phyloP scores from a whole-genome alignment of 2,797 vertebrate genomes.

The Ambastaia sidthimunki region DNA sequence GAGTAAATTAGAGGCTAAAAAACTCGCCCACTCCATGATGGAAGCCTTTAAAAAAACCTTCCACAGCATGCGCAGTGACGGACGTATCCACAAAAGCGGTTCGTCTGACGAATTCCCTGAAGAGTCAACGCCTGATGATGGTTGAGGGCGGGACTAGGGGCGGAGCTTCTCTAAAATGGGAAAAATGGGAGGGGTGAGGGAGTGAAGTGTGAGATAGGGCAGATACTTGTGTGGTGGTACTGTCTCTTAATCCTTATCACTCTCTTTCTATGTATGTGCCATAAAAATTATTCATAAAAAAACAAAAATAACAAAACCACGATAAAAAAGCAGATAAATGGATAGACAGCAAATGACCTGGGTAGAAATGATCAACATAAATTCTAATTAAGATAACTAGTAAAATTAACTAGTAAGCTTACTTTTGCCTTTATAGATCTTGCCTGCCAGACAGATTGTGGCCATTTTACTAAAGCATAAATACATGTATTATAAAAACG shows the following conservation, averaged over 20 bases:
- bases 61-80: slow-evolving; percentile 97
- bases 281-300: slow-evolving; percentile 36
- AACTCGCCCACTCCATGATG: slow-evolving; percentile 99
- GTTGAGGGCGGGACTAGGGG: slow-evolving; percentile 77
- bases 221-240: neutral
- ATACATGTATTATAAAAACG: neutral
- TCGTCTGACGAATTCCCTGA: slow-evolving; percentile 90
- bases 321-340: slow-evolving; percentile 5
- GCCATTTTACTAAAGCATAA: slow-evolving; percentile 20
- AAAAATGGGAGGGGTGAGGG: neutral
- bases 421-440: slow-evolving; percentile 29
- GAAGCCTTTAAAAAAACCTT: slow-evolving; percentile 99
- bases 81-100: slow-evolving; percentile 93
- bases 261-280: slow-evolving; percentile 43
- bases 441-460: slow-evolving; percentile 28
- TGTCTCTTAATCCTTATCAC: neutral
- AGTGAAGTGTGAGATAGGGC: slow-evolving; percentile 8
- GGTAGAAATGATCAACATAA: neutral
- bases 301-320: slow-evolving; percentile 24
- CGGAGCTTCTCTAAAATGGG: slow-evolving; percentile 57
- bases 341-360: neutral
- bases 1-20: slow-evolving; percentile 97
- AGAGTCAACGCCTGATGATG: slow-evolving; percentile 90
- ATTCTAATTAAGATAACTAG: slow-evolving; percentile 18
- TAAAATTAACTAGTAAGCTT: slow-evolving; percentile 15